Percentiles rank a stretch among this genome's conserved stretches.
These are phyloP conservation scores for Tolmerus cingulatus DNA, from an alignment of 2,888 invertebrate genomes.

Conservation along the genomic window DNA sequence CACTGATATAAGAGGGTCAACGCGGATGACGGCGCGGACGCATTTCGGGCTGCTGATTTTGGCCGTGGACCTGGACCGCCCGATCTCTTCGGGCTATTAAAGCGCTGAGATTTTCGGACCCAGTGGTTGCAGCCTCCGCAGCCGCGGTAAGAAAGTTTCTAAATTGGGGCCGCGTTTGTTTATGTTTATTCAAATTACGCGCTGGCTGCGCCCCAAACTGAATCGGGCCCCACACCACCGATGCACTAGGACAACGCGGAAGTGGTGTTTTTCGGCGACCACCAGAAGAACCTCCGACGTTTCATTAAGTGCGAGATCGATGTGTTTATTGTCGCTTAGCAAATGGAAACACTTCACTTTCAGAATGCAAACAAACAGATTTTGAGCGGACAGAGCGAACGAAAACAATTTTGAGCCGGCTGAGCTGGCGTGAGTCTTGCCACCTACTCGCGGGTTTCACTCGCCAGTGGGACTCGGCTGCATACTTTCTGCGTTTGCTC, in stretches of 20 bases:
- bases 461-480: neutral
- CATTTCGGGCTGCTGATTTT: constrained; percentile 3
- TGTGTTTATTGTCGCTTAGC: constrained; percentile 35
- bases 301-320: constrained; percentile 28
- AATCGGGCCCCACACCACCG: neutral
- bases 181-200: constrained; percentile 27
- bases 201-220: neutral
- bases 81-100: neutral
- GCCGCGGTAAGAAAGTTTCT: neutral
- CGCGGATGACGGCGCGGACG: neutral
- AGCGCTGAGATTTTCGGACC: neutral
- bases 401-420: neutral
- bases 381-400: constrained; percentile 4
- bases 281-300: neutral
- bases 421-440: neutral
- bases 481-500: neutral
- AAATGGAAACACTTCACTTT: constrained; percentile 31
- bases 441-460: neutral
- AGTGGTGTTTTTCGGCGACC: neutral
- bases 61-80: neutral
- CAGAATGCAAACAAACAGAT: constrained; percentile 29
- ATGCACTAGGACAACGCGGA: constrained; percentile 19
- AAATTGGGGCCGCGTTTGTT: neutral
- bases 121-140: neutral
- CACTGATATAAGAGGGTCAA: constrained; percentile 13